Evolutionary conservation across 2,888 invertebrate species (phyloP).

Genomic region (Hydriomena furcata): DNA sequence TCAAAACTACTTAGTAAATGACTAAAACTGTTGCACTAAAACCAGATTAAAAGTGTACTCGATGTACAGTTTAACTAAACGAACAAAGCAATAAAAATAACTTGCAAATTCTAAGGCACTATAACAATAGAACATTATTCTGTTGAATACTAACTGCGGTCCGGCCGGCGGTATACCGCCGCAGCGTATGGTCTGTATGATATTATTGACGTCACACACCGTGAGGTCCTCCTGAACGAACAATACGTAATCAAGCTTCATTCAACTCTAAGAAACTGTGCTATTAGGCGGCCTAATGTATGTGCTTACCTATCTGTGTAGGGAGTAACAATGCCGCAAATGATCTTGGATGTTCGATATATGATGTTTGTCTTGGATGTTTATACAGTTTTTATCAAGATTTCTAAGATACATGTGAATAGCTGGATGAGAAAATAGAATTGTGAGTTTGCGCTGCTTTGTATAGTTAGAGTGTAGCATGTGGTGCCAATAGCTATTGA

Average conservation of each 20-base stretch:
- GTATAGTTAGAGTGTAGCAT: neutral
- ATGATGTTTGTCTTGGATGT: conserved; percentile 1
- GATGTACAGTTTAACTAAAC: neutral
- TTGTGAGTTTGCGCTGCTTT: no score
- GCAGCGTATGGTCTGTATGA: conserved; percentile 55
- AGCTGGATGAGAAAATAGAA: no score
- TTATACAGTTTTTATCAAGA: neutral
- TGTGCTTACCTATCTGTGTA: neutral
- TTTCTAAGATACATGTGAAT: neutral
- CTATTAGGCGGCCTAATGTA: no score
- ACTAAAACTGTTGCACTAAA: no score
- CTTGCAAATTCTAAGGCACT: neutral
- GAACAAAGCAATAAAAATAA: neutral
- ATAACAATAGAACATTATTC: neutral
- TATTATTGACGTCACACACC: conserved; percentile 59
- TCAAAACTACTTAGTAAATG: no score
- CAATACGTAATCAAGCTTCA: conserved; percentile 22
- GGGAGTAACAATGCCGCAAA: conserved; percentile 9
- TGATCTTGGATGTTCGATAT: no score
- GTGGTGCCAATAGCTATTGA: no score
- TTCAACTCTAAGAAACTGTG: conserved; percentile 13
- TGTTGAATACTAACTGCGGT: conserved; percentile 60
- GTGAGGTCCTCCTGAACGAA: conserved; percentile 63
- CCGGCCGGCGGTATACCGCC: conserved; percentile 65
- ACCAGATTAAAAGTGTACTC: no score